Conservation (phyloP, 2,888 invertebrate genomes). For the Elmis aenea region DNA sequence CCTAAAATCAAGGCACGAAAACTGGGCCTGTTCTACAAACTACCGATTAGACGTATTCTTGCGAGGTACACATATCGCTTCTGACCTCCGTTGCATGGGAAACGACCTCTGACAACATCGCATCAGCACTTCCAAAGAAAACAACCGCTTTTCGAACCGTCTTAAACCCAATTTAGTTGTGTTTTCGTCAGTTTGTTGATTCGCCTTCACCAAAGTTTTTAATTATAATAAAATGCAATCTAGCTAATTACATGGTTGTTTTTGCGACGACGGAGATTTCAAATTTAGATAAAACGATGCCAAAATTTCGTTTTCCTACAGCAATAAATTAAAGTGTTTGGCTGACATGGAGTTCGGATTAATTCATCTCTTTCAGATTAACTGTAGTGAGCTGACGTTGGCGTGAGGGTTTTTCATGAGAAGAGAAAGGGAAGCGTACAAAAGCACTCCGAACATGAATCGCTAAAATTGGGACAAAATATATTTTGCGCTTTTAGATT, state of each 20-base stretch:
- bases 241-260: constrained; percentile 45
- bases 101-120: no score
- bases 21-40: no score
- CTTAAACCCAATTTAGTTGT: no score
- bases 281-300: constrained; percentile 49
- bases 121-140: no score
- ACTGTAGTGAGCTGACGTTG: constrained; percentile 45
- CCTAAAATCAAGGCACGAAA: no score
- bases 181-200: no score
- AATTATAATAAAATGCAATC: constrained; percentile 46
- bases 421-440: constrained; percentile 20
- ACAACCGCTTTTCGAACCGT: no score
- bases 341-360: constrained; percentile 47
- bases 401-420: constrained; percentile 33
- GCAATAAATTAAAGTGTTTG: constrained; percentile 45
- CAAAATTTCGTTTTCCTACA: constrained; percentile 47
- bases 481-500: not conserved
- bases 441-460: constrained; percentile 21
- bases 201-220: no score
- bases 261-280: constrained; percentile 40
- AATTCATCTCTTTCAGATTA: constrained; percentile 50
- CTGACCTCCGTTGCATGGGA: no score
- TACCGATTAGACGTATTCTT: no score
- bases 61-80: no score
- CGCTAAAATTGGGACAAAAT: not conserved